Evolutionary conservation across 2,797 vertebrate genomes (phyloP).

Genomic region (Lerista edwardsae): DNA sequence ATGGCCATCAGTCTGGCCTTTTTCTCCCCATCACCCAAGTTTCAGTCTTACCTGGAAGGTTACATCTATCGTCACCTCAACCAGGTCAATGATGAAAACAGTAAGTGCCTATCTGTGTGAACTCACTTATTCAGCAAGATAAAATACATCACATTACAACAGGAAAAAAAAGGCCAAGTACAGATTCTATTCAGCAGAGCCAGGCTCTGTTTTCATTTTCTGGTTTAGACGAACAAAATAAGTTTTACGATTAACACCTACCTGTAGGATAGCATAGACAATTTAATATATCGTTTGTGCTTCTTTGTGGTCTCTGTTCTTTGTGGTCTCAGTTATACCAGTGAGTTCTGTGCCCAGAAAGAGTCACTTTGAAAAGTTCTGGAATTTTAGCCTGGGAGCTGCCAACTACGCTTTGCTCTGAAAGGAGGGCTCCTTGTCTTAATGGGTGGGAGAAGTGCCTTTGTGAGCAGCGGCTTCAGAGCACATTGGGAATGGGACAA

Average conservation of each 20-base stretch:
- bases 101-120: slow-evolving; percentile 78
- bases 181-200: not conserved
- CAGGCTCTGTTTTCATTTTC: not conserved
- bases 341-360: no score
- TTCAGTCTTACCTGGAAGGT: slow-evolving; percentile 91
- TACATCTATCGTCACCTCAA: slow-evolving; percentile 93
- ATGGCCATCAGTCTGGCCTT: slow-evolving; percentile 92
- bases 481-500: not conserved
- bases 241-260: not conserved
- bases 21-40: slow-evolving; percentile 92
- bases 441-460: no score
- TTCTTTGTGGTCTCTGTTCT: no score
- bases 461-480: no score
- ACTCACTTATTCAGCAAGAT: not conserved
- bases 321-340: no score
- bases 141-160: not conserved
- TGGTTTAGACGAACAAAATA: not conserved
- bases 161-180: not conserved
- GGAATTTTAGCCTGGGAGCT: no score
- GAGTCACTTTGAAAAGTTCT: no score
- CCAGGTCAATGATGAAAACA: slow-evolving; percentile 84
- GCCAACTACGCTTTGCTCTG: no score
- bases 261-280: not conserved
- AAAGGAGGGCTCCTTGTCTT: no score
- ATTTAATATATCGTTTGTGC: not conserved